Conservation (phyloP, 2,888 invertebrate genomes). For the Euproctis similis region DNA sequence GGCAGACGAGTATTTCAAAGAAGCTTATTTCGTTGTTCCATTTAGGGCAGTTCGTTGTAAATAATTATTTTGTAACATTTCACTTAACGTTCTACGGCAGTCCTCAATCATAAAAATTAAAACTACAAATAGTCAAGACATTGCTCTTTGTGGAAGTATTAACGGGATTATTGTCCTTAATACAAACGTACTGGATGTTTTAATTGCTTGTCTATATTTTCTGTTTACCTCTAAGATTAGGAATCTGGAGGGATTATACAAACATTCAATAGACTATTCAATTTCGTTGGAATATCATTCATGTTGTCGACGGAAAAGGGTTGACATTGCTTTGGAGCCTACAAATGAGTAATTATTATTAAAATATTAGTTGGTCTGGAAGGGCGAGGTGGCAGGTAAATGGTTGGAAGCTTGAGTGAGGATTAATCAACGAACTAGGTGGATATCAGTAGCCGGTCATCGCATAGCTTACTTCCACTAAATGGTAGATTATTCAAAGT, state of each 20-base stretch:
- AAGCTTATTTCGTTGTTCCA: too few relatives aligned
- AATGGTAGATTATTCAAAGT: too few relatives aligned
- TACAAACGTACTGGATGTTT: slow-evolving; percentile 4
- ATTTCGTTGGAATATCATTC: slow-evolving; percentile 3
- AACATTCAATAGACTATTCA: slow-evolving; percentile 14
- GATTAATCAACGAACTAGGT: too few relatives aligned
- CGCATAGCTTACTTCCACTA: too few relatives aligned
- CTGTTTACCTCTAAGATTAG: slow-evolving; percentile 19
- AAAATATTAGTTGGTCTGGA: slow-evolving; percentile 25
- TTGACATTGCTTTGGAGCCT: slow-evolving; percentile 7
- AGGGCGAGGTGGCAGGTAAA: too few relatives aligned
- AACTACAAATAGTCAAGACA: slow-evolving; percentile 13
- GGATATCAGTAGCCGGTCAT: too few relatives aligned
- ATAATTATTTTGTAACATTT: too few relatives aligned
- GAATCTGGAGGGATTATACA: slow-evolving; percentile 17
- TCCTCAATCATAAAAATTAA: slow-evolving; percentile 21
- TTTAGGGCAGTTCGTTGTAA: too few relatives aligned
- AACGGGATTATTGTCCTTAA: slow-evolving; percentile 9
- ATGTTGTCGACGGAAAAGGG: slow-evolving; percentile 2
- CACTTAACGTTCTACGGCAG: neutral
- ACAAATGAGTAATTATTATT: slow-evolving; percentile 15
- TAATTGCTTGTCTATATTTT: slow-evolving; percentile 13
- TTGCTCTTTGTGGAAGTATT: slow-evolving; percentile 3
- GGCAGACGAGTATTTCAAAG: too few relatives aligned
- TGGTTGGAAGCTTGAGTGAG: too few relatives aligned